Evolutionary conservation across 2,888 invertebrate species (phyloP).

Genomic region (Pycnomerus fuliginosus): DNA sequence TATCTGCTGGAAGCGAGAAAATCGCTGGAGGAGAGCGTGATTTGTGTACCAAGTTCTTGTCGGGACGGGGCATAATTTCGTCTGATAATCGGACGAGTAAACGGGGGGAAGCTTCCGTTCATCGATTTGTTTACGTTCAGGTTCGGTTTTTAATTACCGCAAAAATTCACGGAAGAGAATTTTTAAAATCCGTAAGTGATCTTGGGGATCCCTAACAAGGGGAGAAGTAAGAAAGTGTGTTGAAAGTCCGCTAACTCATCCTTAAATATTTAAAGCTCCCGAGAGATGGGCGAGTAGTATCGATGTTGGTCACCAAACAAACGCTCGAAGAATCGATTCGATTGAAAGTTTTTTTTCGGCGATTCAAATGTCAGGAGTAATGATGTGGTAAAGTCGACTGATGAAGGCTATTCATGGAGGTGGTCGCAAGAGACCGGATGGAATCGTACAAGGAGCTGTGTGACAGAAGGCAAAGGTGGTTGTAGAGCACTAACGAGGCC

Average conservation of each 20-base stretch:
- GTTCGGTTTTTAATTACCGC: conserved; percentile 10
- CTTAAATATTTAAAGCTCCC: conserved; percentile 54
- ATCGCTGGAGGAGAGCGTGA: conserved; percentile 34
- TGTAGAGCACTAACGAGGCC: conserved; percentile 4
- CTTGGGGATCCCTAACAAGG: conserved; percentile 12
- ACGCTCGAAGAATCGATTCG: no score
- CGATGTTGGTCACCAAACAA: conserved; percentile 27
- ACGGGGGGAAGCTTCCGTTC: conserved; percentile 38
- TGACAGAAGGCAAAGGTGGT: conserved; percentile 4
- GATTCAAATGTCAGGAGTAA: no score
- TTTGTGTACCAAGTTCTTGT: conserved; percentile 40
- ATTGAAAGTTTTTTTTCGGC: no score
- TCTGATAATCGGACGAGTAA: conserved; percentile 40
- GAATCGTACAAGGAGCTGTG: no score
- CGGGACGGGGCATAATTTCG: conserved; percentile 15
- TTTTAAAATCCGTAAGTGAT: conserved; percentile 9
- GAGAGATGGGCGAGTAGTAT: conserved; percentile 43
- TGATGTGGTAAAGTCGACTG: no score
- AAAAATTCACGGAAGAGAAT: conserved; percentile 2
- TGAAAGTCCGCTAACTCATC: conserved; percentile 50
- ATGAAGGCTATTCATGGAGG: no score
- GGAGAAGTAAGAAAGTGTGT: conserved; percentile 36
- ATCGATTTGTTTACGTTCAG: conserved; percentile 36
- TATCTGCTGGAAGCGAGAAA: conserved; percentile 15
- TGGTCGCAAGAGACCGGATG: no score